Percentiles rank a stretch among this genome's conserved stretches.
These are phyloP conservation scores for Nasonia oneida DNA, from an alignment of 2,888 invertebrate species.

Conservation along the genomic window DNA sequence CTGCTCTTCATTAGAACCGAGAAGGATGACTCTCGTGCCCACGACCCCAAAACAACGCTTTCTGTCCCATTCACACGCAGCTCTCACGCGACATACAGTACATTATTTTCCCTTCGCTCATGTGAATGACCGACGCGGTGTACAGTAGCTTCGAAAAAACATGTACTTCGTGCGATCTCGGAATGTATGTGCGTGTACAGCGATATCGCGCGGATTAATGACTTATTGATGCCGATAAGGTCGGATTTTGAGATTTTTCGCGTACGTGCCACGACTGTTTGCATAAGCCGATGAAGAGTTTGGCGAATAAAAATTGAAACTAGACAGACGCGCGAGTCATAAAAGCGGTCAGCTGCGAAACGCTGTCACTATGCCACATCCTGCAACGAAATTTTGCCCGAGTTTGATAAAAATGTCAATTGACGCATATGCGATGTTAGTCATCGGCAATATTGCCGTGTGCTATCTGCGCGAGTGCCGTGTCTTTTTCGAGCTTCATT, in stretches of 20 bases:
- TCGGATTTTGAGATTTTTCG: too few species aligned
- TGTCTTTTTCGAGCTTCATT: background rate
- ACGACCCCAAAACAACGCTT: conserved; percentile 5
- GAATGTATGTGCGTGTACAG: too few species aligned
- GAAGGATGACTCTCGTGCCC: background rate
- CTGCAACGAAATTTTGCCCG: background rate
- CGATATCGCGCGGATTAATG: too few species aligned
- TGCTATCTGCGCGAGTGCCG: background rate
- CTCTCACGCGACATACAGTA: background rate
- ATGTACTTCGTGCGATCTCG: too few species aligned
- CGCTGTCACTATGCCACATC: background rate
- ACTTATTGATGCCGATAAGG: too few species aligned
- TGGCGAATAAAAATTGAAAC: too few species aligned
- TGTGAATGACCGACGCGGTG: background rate
- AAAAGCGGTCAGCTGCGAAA: background rate
- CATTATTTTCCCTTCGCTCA: background rate
- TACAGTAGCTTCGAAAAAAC: background rate
- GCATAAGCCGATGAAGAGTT: too few species aligned
- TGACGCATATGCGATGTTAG: conserved; percentile 2
- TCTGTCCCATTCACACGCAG: background rate
- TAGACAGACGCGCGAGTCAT: too few species aligned
- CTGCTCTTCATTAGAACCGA: background rate
- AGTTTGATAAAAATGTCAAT: conserved; percentile 11
- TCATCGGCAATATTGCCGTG: background rate
- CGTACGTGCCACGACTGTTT: too few species aligned